Percentiles rank a stretch among this genome's conserved stretches.
Evolutionary conservation across 2,888 invertebrate species (phyloP).

Genomic region (Tetrapedia diversipes): DNA sequence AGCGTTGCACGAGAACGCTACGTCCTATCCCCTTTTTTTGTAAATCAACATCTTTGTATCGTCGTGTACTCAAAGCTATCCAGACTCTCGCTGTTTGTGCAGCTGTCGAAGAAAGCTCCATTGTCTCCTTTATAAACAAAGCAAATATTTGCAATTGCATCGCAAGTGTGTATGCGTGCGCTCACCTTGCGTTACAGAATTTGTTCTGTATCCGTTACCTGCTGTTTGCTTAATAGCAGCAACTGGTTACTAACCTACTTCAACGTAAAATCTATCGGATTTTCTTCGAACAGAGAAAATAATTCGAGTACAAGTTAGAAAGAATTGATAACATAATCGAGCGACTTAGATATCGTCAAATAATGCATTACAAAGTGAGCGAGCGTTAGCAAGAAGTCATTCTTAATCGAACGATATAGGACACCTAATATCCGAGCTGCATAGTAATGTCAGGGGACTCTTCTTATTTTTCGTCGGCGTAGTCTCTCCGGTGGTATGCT

Average conservation of each 20-base stretch:
- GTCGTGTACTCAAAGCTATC: constrained; percentile 26
- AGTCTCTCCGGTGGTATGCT: constrained; percentile 13
- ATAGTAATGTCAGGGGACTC: constrained; percentile 21
- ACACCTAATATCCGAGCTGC: constrained; percentile 21
- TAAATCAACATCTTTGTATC: constrained; percentile 28
- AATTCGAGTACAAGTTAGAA: background rate
- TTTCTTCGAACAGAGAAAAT: too few relatives aligned
- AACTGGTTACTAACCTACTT: too few relatives aligned
- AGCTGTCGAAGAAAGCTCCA: constrained; percentile 2
- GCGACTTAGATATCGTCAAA: background rate
- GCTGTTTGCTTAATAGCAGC: too few relatives aligned
- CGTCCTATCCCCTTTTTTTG: constrained; percentile 5
- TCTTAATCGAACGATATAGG: constrained; percentile 1
- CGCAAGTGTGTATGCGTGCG: background rate
- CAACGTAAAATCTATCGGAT: too few relatives aligned
- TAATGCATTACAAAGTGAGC: background rate
- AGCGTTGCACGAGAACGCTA: background rate
- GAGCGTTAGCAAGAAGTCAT: background rate
- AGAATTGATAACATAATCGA: too few relatives aligned
- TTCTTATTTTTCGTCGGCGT: constrained; percentile 38
- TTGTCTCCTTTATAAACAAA: constrained; percentile 36
- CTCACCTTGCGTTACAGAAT: too few relatives aligned
- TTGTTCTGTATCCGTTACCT: too few relatives aligned
- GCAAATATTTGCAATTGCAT: constrained; percentile 26
- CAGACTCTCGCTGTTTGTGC: constrained; percentile 18